A percentile compares a stretch with the other conserved stretches of the same genome.
These are phyloP conservation scores for Dysidea cf. avara DNA, from an alignment of 37 sponge, comb jelly and placozoan genomes.

Conservation along the genomic window DNA sequence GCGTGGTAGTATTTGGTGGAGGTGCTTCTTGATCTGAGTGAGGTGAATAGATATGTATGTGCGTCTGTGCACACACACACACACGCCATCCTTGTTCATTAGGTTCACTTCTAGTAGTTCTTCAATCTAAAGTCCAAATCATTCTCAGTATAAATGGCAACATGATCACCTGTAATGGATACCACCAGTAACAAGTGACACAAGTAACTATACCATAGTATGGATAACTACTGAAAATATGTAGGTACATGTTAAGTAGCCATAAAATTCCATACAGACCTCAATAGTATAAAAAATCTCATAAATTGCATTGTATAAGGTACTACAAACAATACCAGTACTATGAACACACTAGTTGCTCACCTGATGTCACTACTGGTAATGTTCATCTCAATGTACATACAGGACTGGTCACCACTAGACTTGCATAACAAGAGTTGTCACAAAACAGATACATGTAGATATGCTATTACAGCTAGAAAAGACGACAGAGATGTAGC, in stretches of 20 bases:
- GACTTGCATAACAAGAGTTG: constrained; percentile 87
- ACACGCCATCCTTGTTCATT: constrained; percentile 67
- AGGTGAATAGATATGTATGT: neutral
- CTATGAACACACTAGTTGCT: neutral
- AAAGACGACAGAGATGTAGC: too few species aligned
- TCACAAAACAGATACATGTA: too few species aligned
- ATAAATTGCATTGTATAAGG: too few species aligned
- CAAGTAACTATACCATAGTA: too few species aligned
- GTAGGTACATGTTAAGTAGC: too few species aligned
- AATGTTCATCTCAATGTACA: constrained; percentile 96
- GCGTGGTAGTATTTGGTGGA: constrained; percentile 90
- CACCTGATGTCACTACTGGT: constrained; percentile 72
- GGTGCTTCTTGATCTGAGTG: constrained; percentile 70
- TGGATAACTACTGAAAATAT: too few species aligned
- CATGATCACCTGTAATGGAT: constrained; percentile 81
- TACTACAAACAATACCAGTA: too few species aligned
- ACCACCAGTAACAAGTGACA: too few species aligned
- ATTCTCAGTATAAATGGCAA: constrained; percentile 86
- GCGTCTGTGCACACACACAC: too few species aligned
- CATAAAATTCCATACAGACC: too few species aligned
- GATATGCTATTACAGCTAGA: too few species aligned
- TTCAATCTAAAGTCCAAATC: constrained; percentile 64
- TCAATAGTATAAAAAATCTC: too few species aligned
- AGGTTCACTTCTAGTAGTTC: constrained; percentile 74
- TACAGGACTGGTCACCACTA: constrained; percentile 94